Percentiles rank a stretch among this genome's conserved stretches.
Evolutionary conservation across 2,888 invertebrate species (phyloP).

Genomic region (Cerastis rubricosa): DNA sequence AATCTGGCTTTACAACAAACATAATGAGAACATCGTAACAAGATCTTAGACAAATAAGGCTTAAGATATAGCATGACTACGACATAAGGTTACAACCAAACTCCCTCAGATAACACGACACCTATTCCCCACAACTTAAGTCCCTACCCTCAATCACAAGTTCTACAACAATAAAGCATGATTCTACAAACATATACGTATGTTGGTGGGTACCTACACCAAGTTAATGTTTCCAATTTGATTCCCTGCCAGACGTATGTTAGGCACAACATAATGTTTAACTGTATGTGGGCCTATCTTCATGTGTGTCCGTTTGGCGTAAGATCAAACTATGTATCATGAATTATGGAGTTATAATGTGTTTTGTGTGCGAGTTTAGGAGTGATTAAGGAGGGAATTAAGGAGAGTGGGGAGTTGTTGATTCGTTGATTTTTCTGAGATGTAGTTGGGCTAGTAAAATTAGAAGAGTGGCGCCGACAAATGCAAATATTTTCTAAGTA

Average conservation of each 20-base stretch:
- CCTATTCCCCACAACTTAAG: conserved; percentile 38
- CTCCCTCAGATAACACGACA: conserved; percentile 26
- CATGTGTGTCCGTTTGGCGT: conserved; percentile 63
- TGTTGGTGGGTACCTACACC: conserved; percentile 40
- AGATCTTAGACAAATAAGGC: conserved; percentile 15
- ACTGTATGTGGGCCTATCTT: conserved; percentile 60
- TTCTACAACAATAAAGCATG: conserved; percentile 53
- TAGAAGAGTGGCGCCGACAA: background rate
- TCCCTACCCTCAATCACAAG: conserved; percentile 47
- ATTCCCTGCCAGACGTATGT: conserved; percentile 67
- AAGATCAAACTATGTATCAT: conserved; percentile 60
- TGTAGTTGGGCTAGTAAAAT: background rate
- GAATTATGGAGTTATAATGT: conserved; percentile 60
- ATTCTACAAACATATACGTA: conserved; percentile 28
- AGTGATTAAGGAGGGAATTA: conserved; percentile 7
- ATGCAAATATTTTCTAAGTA: background rate
- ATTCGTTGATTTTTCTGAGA: background rate
- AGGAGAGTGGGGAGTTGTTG: background rate
- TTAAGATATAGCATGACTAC: conserved; percentile 22
- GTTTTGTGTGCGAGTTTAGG: conserved; percentile 42
- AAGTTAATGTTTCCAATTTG: conserved; percentile 69
- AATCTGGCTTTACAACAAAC: background rate
- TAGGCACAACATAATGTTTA: conserved; percentile 58
- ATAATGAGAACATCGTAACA: background rate
- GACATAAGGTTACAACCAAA: conserved; percentile 28